Evolutionary conservation across 1,140 invertebrate species (phyloP), one percentile per base, ranked within the genome.

Genomic region (Rhopalosiphum maidis): DNA sequence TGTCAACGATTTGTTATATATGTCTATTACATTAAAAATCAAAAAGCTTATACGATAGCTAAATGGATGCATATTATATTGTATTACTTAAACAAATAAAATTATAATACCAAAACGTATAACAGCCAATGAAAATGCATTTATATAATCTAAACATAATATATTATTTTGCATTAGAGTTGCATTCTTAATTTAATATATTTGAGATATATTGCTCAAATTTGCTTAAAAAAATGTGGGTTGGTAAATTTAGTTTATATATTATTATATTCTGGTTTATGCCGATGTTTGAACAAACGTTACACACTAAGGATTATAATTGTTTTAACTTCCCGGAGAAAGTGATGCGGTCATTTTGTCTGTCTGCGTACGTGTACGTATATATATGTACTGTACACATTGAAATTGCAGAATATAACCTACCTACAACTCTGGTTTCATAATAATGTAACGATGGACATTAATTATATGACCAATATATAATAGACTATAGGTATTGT

Each of bases 261-360:
- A 68, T 68, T 68, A 23, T 23, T 82, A 48, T 89, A 89, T 89
- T 89, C 87, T 22, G 48, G 87, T 89, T 89, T 54, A 88, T 35
- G 22, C 21, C 87, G 48, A 89, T 46, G 48, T 89, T 54, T 89
- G 9, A 54, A 60, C 37, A 30, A 37, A 43, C 51, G 54, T 60
- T 60, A 90, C 37, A 60, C 89, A 43, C 90, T 11, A 30, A 4
- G 41, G 43, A 83, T 91, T 91, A 83, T 82, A 82, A 82, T 91
- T 77, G 60, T 91, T 83, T 91, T 82, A 43, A 51, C 90, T 83
- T 91, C 60, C 90, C 60, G 90, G 90, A 82, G 90, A 91, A 91
- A 91, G 90, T 91, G n/a, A 91, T 91, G 90, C n/a, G 60, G 90
- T 91, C 90, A 91, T 82, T 91, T 91, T n/a, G 68, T 82, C 68